Conservation (phyloP, 2,888 invertebrate genomes). For the Netelia virgata region DNA sequence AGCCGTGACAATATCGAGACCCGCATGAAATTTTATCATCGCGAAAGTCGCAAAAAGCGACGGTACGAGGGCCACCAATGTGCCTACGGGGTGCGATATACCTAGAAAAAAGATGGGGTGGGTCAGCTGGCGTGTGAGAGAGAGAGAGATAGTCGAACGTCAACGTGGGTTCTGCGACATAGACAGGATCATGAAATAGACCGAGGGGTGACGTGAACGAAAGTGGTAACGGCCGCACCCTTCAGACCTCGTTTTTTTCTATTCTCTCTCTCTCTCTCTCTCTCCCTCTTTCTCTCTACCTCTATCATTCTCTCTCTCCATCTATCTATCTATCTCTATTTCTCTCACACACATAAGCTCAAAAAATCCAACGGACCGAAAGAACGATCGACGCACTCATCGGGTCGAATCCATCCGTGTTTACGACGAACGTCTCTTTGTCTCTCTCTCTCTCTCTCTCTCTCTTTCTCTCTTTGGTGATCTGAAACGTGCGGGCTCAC, state of each 20-base stretch:
- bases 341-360: constrained; percentile 15
- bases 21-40: constrained; percentile 35
- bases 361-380: constrained; percentile 28
- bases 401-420: constrained; percentile 38
- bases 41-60: constrained; percentile 19
- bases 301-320: no score
- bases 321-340: background rate
- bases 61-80: constrained; percentile 4
- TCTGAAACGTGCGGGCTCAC: background rate
- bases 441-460: background rate
- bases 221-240: constrained; percentile 55
- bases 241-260: constrained; percentile 17
- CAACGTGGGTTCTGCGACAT: constrained; percentile 32
- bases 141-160: constrained; percentile 28
- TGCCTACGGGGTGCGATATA: background rate
- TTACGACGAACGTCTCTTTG: constrained; percentile 36
- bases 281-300: background rate
- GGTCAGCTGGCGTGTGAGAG: background rate
- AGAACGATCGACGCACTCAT: constrained; percentile 37
- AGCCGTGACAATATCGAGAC: background rate
- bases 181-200: constrained; percentile 39
- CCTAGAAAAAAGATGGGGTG: background rate
- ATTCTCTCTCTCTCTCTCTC: background rate
- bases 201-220: constrained; percentile 46
- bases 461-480: background rate